Conservation (phyloP, 2,888 invertebrate species). For the Melieria crassipennis region DNA sequence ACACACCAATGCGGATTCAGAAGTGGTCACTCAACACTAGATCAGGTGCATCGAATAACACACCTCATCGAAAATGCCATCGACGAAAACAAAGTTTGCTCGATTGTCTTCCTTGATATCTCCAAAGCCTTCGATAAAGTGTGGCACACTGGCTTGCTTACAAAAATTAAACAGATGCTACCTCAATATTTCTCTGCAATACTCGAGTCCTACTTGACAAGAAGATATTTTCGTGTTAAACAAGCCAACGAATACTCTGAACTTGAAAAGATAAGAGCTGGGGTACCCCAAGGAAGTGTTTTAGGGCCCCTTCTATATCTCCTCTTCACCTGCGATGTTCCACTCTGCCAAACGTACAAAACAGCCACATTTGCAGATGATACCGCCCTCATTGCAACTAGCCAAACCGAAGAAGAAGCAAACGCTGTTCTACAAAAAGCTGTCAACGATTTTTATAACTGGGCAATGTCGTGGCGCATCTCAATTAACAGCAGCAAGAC, state of each 20-base stretch:
- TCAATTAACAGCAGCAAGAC: background rate
- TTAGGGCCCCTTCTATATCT: conserved; percentile 3
- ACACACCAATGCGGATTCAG: conserved; percentile 34
- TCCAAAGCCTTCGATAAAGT: background rate
- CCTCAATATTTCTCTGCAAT: background rate
- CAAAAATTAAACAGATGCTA: no score
- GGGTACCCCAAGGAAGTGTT: conserved; percentile 8
- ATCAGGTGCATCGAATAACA: conserved; percentile 26
- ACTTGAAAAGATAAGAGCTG: conserved; percentile 2
- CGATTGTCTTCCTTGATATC: conserved; percentile 33
- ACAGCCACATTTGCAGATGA: conserved; percentile 9
- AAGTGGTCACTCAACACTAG: conserved; percentile 31
- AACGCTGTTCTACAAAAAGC: background rate
- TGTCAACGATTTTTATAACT: background rate
- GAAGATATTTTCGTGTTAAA: background rate
- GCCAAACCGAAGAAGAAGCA: background rate
- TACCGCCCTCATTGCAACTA: background rate
- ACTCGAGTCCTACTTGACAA: background rate
- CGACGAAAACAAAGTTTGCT: conserved; percentile 20
- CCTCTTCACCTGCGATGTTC: background rate
- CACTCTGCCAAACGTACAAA: background rate
- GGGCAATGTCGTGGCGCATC: background rate
- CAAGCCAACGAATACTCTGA: background rate
- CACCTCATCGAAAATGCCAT: conserved; percentile 21
- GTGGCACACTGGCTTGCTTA: no score